Evolutionary conservation across 2,797 vertebrate species (phyloP), one percentile per base, ranked within the genome.

Genomic region (Selene dorsalis): DNA sequence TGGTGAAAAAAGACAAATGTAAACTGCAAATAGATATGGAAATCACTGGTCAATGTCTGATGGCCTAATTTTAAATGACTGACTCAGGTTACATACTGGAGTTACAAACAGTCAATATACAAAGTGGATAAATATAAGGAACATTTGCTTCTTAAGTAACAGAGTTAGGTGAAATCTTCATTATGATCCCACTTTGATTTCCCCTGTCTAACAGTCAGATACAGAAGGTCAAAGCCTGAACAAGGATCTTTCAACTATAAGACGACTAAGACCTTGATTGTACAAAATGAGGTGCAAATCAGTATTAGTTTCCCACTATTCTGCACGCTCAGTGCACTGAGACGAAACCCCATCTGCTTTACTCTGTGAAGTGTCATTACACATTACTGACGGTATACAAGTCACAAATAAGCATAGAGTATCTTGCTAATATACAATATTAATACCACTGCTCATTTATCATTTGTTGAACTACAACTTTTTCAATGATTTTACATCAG

Each of bases 1-100:
- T 71, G 80, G 67, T 91, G 85, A 83, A 87, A 88, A 24, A 84
- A 84, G 83, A 92, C 85, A 87, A 91, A 91, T 90, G 89, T 91
- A 89, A 86, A 90, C 74, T 77, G 70, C 69, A 75, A 69, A 92
- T 89, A 88, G 73, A 82, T 84, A 75, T 70, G 65, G 45, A 79
- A 83, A 84, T 68, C 80, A 87, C 73, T 77, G 60, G 60, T 76
- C n/a, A 26, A 81, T 71, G 84, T 67, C 67, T 28, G 60, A 87
- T 64, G 80, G 78, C 77, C 68, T 80, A 55, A 28, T 83, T 79
- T 79, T n/a, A 70, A 81, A 82, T 73, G 66, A 66, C 16, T 30
- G 47, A 82, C 32, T 66, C 2, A 6, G 47, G 59, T 72, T 77
- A 87, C 45, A 76, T 74, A 73, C 50, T 48, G 70, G 45, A 52